Evolutionary conservation across 2,888 invertebrate genomes (phyloP).

Genomic region (Scaptomyza parva): DNA sequence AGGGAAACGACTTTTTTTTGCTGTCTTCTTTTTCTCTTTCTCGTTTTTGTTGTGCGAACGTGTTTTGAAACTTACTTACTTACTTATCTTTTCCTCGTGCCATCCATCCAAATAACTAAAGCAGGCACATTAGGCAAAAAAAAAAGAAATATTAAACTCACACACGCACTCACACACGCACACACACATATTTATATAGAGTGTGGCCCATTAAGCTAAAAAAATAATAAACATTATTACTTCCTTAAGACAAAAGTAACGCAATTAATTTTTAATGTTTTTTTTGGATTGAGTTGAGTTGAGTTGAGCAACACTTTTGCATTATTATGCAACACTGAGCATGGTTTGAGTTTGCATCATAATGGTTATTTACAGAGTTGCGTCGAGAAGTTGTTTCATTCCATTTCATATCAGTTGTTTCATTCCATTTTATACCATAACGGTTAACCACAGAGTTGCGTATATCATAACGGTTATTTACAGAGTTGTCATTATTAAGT

Average conservation of each 20-base stretch:
- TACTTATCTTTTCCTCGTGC: no score
- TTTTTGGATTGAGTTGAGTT: background rate
- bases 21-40: no score
- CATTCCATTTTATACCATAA: conserved; percentile 13
- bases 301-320: conserved; percentile 3
- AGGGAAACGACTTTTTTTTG: no score
- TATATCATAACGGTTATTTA: conserved; percentile 2
- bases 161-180: conserved; percentile 2
- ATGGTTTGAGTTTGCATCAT: background rate
- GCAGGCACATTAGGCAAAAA: no score
- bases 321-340: conserved; percentile 14
- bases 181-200: background rate
- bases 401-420: conserved; percentile 9
- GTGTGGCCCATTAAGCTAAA: conserved; percentile 22
- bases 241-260: conserved; percentile 23
- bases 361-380: no score
- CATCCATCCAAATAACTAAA: no score
- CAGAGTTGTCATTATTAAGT: background rate
- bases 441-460: background rate
- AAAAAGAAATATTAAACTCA: no score
- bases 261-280: conserved; percentile 42
- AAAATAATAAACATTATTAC: conserved; percentile 21
- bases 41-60: no score
- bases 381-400: conserved; percentile 12
- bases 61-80: no score